Conservation (phyloP, 2,888 invertebrate genomes). For the Tholera decimalis region DNA sequence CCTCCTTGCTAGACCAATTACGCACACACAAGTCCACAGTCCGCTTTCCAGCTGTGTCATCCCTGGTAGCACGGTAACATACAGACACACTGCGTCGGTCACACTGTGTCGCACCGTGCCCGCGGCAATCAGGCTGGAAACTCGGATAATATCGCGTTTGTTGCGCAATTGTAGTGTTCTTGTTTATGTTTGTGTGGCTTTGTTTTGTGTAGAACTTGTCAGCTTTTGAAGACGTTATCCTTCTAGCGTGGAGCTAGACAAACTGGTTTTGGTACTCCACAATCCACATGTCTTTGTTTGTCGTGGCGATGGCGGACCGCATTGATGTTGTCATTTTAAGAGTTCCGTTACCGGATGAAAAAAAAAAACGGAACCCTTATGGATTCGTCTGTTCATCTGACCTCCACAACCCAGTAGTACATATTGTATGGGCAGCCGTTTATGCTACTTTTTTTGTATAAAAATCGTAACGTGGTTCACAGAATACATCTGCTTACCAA, state of each 20-base stretch:
- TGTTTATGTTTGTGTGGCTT: conserved; percentile 39
- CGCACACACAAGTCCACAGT: conserved; percentile 4
- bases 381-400: too few species aligned
- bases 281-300: neutral
- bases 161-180: conserved; percentile 50
- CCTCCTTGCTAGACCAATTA: conserved; percentile 32
- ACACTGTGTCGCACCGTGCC: conserved; percentile 49
- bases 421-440: too few species aligned
- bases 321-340: neutral
- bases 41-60: conserved; percentile 35
- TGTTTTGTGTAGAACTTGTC: conserved; percentile 11
- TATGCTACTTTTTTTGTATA: too few species aligned
- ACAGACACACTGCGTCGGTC: conserved; percentile 37
- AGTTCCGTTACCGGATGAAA: too few species aligned
- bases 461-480: too few species aligned
- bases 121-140: conserved; percentile 64
- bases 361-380: too few species aligned
- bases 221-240: conserved; percentile 28
- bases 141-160: conserved; percentile 36
- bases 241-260: conserved; percentile 2
- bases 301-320: neutral
- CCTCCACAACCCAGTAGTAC: too few species aligned
- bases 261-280: conserved; percentile 12
- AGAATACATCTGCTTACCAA: too few species aligned
- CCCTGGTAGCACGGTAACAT: conserved; percentile 51